Evolutionary conservation across 2,113 vertebrate species (phyloP).

Genomic region (Sander vitreus): DNA sequence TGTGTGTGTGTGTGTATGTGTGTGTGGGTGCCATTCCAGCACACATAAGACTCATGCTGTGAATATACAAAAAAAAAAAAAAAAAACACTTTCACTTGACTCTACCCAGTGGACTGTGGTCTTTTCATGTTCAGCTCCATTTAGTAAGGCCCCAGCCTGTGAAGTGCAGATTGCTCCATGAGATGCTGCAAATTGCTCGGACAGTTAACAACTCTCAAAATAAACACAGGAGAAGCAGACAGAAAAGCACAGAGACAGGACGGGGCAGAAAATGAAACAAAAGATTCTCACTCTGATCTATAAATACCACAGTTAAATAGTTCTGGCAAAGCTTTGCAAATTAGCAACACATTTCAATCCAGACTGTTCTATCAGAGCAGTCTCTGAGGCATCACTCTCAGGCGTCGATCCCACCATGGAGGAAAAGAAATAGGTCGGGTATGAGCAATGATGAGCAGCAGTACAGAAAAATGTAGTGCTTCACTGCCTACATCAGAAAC

Average conservation of each 20-base stretch:
- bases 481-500: conserved; percentile 15
- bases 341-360: conserved; percentile 52
- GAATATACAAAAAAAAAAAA: conserved; percentile 21
- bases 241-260: not conserved
- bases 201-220: conserved; percentile 29
- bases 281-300: conserved; percentile 52
- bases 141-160: not conserved
- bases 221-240: conserved; percentile 20
- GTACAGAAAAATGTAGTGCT: conserved; percentile 17
- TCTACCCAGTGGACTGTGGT: conserved; percentile 20
- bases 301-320: conserved; percentile 66
- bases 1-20: conserved; percentile 31
- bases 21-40: conserved; percentile 43
- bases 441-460: conserved; percentile 36
- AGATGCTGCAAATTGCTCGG: conserved; percentile 28
- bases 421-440: conserved; percentile 65
- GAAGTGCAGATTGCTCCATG: conserved; percentile 5
- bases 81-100: conserved; percentile 41
- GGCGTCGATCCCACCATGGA: conserved; percentile 21
- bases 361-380: conserved; percentile 38
- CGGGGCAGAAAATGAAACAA: not conserved
- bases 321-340: conserved; percentile 52
- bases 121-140: conserved; percentile 28
- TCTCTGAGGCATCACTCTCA: conserved; percentile 58
- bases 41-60: conserved; percentile 46